A percentile compares a stretch with the other conserved stretches of the same genome.
Evolutionary conservation across 2,113 vertebrate species (phyloP).

Genomic region (Campylomormyrus tamandua): DNA sequence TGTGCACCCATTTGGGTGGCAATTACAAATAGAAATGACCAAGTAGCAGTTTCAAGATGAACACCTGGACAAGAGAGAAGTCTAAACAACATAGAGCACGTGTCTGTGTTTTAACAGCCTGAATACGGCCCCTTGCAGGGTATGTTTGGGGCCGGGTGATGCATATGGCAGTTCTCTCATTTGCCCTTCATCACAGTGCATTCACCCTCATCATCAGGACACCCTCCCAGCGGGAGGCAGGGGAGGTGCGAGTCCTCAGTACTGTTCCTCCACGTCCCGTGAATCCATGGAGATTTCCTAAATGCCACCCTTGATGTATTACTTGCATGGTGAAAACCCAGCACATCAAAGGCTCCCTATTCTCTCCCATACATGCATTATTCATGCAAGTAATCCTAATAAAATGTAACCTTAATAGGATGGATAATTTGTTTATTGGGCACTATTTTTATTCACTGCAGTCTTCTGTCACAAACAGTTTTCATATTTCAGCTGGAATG

Average conservation of each 20-base stretch:
- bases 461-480: background rate
- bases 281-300: slow-evolving; percentile 5
- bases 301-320: slow-evolving; percentile 4
- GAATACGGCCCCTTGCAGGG: background rate
- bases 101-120: background rate
- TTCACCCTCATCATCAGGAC: background rate
- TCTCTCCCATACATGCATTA: background rate
- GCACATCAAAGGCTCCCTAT: slow-evolving; percentile 15
- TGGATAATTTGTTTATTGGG: slow-evolving; percentile 19
- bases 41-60: background rate
- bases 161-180: background rate
- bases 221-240: background rate
- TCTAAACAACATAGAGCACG: background rate
- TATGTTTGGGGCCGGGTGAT: background rate
- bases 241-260: background rate
- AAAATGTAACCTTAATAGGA: slow-evolving; percentile 13
- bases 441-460: background rate
- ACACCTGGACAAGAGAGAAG: background rate
- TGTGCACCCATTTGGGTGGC: background rate
- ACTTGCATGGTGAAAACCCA: background rate
- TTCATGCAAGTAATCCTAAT: slow-evolving; percentile 14
- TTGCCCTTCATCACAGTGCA: background rate
- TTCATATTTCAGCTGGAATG: background rate
- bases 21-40: slow-evolving; percentile 10
- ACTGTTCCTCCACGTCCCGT: background rate